Conservation (phyloP, 2,113 vertebrate genomes). For the Gobiocypris rarus region DNA sequence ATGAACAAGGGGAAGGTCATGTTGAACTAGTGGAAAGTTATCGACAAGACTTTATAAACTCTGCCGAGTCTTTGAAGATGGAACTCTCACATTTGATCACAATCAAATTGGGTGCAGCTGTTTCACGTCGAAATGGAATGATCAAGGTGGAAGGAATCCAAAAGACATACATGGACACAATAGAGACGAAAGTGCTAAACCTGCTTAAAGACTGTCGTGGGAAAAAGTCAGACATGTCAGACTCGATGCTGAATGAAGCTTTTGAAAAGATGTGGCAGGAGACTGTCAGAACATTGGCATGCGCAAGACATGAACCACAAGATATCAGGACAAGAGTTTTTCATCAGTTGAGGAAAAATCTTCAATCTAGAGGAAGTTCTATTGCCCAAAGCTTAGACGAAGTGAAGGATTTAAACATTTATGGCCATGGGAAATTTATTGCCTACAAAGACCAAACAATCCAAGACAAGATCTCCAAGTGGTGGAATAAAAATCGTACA, state of each 20-base stretch:
- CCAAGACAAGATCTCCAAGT: not conserved
- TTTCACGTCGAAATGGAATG: constrained; percentile 37
- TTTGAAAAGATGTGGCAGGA: constrained; percentile 73
- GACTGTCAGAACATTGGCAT: not conserved
- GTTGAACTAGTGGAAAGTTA: constrained; percentile 68
- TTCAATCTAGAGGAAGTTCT: constrained; percentile 27
- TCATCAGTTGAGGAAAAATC: constrained; percentile 37
- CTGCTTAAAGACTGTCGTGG: constrained; percentile 47
- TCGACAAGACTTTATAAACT: constrained; percentile 61
- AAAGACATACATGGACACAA: constrained; percentile 40
- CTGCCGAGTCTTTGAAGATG: constrained; percentile 48
- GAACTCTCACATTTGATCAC: constrained; percentile 50
- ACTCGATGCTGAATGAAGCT: constrained; percentile 35
- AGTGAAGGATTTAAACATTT: not conserved
- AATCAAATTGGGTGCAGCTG: constrained; percentile 3
- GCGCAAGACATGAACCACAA: not conserved
- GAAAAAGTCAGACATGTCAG: constrained; percentile 20
- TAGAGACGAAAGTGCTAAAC: constrained; percentile 58
- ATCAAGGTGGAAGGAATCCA: constrained; percentile 53
- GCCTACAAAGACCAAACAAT: not conserved
- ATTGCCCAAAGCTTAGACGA: constrained; percentile 36
- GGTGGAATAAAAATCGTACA: not conserved
- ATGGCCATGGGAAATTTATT: not conserved
- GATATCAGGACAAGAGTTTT: constrained; percentile 55
- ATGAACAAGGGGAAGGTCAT: constrained; percentile 51